phyloP scores from a whole-genome alignment of 2,113 vertebrate species.

The Collichthys lucidus region DNA sequence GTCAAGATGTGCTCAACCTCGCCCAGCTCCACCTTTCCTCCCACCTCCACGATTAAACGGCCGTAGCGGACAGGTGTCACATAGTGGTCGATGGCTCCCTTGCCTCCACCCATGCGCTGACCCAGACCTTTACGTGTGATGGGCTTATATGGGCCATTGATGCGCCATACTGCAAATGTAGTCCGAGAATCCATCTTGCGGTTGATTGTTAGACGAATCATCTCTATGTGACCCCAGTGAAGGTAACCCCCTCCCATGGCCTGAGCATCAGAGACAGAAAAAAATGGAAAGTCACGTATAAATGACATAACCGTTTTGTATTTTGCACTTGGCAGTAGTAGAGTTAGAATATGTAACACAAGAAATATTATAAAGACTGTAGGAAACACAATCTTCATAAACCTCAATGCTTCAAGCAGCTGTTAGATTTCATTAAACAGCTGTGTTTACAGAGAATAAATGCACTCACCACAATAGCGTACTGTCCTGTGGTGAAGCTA shows the following conservation, averaged over 20 bases:
- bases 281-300: background rate
- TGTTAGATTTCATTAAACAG: background rate
- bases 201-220: conserved; percentile 94
- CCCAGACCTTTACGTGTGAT: conserved; percentile 92
- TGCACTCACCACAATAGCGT: conserved; percentile 90
- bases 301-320: background rate
- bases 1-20: conserved; percentile 86
- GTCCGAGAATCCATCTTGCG: conserved; percentile 87
- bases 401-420: background rate
- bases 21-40: conserved; percentile 88
- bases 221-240: conserved; percentile 95
- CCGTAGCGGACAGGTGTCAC: conserved; percentile 90
- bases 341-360: background rate
- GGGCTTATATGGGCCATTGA: conserved; percentile 89
- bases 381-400: background rate
- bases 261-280: conserved; percentile 69
- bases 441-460: conserved; percentile 4
- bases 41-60: conserved; percentile 89
- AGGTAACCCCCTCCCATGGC: conserved; percentile 94
- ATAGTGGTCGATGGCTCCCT: conserved; percentile 93
- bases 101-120: conserved; percentile 97
- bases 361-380: background rate
- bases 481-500: conserved; percentile 87
- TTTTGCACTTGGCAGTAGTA: background rate
- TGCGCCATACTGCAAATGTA: conserved; percentile 91